Percentiles rank a stretch among this genome's conserved stretches.
Conservation (phyloP, 2,888 invertebrate species). For the Oligia latruncula region DNA sequence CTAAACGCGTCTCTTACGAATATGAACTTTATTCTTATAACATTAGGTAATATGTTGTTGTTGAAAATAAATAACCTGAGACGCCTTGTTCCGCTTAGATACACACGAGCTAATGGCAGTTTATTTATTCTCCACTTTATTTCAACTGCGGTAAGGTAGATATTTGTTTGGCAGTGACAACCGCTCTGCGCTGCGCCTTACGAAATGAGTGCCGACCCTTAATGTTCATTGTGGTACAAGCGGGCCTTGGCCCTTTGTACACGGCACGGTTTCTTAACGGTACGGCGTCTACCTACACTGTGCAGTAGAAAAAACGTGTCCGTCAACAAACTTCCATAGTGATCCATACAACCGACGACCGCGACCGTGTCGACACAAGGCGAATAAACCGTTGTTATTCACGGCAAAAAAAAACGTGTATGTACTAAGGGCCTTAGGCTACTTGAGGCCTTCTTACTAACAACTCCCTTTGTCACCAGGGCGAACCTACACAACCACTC, state of each 20-base stretch:
- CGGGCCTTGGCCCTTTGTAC: background rate
- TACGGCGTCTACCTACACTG: too few relatives aligned
- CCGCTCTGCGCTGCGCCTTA: background rate
- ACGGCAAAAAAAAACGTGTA: background rate
- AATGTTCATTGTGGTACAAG: background rate
- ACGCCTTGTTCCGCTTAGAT: background rate
- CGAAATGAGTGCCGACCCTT: too few relatives aligned
- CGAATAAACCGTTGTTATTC: background rate
- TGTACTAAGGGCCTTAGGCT: background rate
- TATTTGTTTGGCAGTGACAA: background rate
- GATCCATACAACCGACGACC: background rate
- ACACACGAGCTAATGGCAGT: background rate
- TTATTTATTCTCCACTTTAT: constrained; percentile 6
- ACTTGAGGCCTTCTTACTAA: background rate
- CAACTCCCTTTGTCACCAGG: constrained; percentile 68
- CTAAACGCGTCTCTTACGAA: background rate
- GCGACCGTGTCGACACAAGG: background rate
- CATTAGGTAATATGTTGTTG: too few relatives aligned
- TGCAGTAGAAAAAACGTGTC: background rate
- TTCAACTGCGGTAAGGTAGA: rapidly evolving
- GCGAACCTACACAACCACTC: constrained; percentile 86
- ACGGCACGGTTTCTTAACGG: background rate
- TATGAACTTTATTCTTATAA: too few relatives aligned
- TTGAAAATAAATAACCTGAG: background rate
- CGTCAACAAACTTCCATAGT: background rate